These are phyloP conservation scores for Ectemnius continuus DNA, from an alignment of 2,888 invertebrate species.

Conservation along the genomic window DNA sequence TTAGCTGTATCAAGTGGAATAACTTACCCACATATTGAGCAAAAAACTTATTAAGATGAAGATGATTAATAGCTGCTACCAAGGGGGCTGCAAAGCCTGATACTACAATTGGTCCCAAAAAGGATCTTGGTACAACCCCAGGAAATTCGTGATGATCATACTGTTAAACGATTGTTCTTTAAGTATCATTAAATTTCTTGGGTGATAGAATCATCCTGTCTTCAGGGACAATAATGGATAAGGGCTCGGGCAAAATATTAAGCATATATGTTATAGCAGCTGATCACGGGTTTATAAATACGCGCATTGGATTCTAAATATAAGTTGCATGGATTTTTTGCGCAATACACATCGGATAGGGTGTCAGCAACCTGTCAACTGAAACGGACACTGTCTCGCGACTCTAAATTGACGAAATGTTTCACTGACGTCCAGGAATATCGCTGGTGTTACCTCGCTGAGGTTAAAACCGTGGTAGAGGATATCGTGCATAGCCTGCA, in stretches of 20 bases:
- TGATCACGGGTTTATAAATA: slow-evolving; percentile 70
- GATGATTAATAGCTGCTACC: slow-evolving; percentile 83
- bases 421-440: no score
- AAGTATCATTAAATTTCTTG: neutral
- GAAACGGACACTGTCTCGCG: slow-evolving; percentile 14
- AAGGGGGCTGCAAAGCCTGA: slow-evolving; percentile 89
- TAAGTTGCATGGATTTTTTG: slow-evolving; percentile 60
- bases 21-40: slow-evolving; percentile 91
- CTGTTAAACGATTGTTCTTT: slow-evolving; percentile 79
- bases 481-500: slow-evolving; percentile 98
- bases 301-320: slow-evolving; percentile 66
- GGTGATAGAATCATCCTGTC: no score
- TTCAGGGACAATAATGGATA: no score
- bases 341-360: slow-evolving; percentile 52
- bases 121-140: slow-evolving; percentile 97
- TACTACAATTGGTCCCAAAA: slow-evolving; percentile 93
- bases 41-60: slow-evolving; percentile 90
- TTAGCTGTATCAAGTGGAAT: neutral
- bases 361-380: slow-evolving; percentile 50
- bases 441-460: slow-evolving; percentile 83
- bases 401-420: neutral
- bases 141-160: slow-evolving; percentile 99
- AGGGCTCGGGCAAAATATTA: slow-evolving; percentile 11
- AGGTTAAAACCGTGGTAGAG: slow-evolving; percentile 92
- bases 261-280: slow-evolving; percentile 56